These are phyloP conservation scores for Chymomyza procnemis DNA, from an alignment of 2,888 invertebrate species.

Conservation along the genomic window DNA sequence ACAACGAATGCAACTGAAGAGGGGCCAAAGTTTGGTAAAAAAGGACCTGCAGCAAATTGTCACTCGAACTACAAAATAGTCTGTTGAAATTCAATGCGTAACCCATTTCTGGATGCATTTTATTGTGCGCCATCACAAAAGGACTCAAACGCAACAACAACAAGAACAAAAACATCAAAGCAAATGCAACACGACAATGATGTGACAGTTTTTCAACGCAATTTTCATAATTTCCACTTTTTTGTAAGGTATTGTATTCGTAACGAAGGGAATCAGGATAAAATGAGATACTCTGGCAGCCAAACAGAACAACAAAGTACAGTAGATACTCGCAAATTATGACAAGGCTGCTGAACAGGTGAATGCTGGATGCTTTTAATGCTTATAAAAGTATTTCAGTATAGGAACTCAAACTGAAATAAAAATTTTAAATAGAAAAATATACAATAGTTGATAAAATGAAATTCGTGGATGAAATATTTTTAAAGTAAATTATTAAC, in stretches of 20 bases:
- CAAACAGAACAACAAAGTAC: slow-evolving; percentile 16
- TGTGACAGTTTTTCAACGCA: slow-evolving; percentile 66
- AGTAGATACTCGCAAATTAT: background rate
- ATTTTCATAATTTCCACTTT: slow-evolving; percentile 46
- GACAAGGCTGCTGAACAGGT: background rate
- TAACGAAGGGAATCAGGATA: background rate
- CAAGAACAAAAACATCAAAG: slow-evolving; percentile 60
- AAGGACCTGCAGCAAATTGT: slow-evolving; percentile 17
- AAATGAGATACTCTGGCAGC: background rate
- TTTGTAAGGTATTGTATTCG: slow-evolving; percentile 21
- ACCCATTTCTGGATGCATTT: slow-evolving; percentile 17
- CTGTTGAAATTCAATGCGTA: slow-evolving; percentile 33
- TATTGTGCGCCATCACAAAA: slow-evolving; percentile 5
- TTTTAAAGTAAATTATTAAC: too few relatives aligned
- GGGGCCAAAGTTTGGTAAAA: slow-evolving; percentile 1
- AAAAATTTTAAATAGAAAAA: too few relatives aligned
- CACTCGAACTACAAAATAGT: slow-evolving; percentile 6
- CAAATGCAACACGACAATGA: slow-evolving; percentile 61
- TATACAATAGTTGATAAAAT: too few relatives aligned
- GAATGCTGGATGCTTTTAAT: background rate
- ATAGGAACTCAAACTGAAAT: too few relatives aligned
- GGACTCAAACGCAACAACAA: slow-evolving; percentile 17
- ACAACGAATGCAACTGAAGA: slow-evolving; percentile 23
- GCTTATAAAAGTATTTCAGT: too few relatives aligned
- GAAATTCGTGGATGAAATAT: too few relatives aligned